phyloP scores from a whole-genome alignment of 2,797 vertebrate species.

The Chromobotia macracanthus region DNA sequence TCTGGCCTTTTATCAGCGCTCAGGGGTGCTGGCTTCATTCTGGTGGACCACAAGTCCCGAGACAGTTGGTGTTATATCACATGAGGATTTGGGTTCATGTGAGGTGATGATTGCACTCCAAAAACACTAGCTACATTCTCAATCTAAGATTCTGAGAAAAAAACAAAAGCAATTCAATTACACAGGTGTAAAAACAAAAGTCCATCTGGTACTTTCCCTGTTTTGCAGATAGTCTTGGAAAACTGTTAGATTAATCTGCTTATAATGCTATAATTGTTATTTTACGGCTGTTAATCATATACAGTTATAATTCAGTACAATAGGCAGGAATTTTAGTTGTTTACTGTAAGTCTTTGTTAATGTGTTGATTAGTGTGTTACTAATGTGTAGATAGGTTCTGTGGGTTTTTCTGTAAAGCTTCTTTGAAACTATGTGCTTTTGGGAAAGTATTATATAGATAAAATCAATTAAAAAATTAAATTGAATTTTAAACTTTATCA shows the following conservation, averaged over 20 bases:
- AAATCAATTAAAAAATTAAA: no score
- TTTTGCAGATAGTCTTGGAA: no score
- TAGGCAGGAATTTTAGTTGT: no score
- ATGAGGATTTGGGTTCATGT: constrained; percentile 40
- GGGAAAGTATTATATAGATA: not conserved
- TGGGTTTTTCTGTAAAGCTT: not conserved
- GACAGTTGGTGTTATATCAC: constrained; percentile 10
- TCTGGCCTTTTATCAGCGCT: constrained; percentile 12
- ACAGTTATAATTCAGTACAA: no score
- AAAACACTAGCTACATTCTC: constrained; percentile 4
- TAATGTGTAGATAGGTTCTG: no score
- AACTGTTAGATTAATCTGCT: not conserved
- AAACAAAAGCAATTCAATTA: constrained; percentile 37
- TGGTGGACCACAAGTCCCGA: not conserved
- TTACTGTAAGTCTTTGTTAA: no score
- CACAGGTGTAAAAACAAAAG: constrained; percentile 59
- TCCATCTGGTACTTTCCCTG: not conserved
- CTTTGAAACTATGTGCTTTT: not conserved
- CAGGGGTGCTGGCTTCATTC: constrained; percentile 23
- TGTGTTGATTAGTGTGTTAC: no score
- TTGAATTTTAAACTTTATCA: no score
- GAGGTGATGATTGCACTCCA: constrained; percentile 44
- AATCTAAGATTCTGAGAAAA: constrained; percentile 5
- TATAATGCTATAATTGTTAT: not conserved
- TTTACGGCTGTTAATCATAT: no score